Evolutionary conservation across 2,113 vertebrate species (phyloP).

Genomic region (Siniperca knerii): DNA sequence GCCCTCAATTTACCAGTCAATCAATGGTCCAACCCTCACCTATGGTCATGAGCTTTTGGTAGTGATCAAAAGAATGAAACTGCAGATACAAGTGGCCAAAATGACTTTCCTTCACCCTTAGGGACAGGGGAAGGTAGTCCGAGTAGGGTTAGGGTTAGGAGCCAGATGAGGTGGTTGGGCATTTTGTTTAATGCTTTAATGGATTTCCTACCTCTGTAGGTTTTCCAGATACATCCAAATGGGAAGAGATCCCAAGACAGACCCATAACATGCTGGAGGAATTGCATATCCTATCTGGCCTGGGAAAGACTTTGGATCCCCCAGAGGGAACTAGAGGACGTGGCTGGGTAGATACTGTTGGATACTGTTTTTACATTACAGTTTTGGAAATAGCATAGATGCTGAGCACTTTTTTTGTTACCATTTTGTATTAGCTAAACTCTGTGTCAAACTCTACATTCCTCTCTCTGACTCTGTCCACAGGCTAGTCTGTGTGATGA

Average conservation of each 20-base stretch:
- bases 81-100: background rate
- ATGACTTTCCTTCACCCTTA: background rate
- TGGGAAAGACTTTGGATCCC: no score
- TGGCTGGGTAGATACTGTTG: background rate
- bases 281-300: background rate
- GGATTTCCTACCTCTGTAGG: background rate
- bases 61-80: background rate
- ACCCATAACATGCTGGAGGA: background rate
- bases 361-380: background rate
- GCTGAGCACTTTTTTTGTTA: background rate
- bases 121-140: background rate
- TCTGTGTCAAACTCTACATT: background rate
- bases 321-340: background rate
- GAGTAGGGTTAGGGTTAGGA: background rate
- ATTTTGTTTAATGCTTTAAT: background rate
- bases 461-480: conserved; percentile 4
- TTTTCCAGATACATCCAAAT: background rate
- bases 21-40: background rate
- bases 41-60: background rate
- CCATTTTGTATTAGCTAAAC: background rate
- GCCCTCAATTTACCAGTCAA: background rate
- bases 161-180: background rate
- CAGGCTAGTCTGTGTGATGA: conserved; percentile 13
- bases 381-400: background rate
- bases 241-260: background rate